Evolutionary conservation across 1,140 invertebrate genomes (phyloP).

Genomic region (Hypsibius dujardini): DNA sequence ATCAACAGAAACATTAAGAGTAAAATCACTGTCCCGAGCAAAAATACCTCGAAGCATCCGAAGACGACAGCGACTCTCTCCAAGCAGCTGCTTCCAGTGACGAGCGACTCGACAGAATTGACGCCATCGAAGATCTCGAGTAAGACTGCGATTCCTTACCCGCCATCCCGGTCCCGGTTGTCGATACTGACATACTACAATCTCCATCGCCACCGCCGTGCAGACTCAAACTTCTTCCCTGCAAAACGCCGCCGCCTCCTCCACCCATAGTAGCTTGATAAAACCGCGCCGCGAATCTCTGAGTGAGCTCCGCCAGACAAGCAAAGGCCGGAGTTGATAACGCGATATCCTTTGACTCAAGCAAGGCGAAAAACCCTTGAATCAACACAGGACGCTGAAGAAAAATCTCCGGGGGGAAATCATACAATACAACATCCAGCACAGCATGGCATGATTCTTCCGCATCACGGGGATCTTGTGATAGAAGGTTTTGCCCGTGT

Average conservation of each 20-base stretch:
- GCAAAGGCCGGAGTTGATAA: neutral
- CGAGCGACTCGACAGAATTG: neutral
- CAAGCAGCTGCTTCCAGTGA: neutral
- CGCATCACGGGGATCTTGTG: neutral
- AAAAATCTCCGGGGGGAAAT: slow-evolving; percentile 13
- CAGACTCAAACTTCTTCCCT: neutral
- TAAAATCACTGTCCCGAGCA: no score
- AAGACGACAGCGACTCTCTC: neutral
- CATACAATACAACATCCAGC: neutral
- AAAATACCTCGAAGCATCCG: neutral
- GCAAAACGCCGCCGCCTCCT: no score
- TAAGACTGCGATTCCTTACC: neutral
- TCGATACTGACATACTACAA: slow-evolving; percentile 12
- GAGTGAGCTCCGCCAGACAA: neutral
- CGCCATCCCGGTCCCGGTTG: no score
- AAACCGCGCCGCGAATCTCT: neutral
- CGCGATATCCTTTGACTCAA: neutral
- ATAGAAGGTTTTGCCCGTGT: neutral
- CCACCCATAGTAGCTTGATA: neutral
- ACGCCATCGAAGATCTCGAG: neutral
- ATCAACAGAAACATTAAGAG: no score
- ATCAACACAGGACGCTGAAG: neutral
- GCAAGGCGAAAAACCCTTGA: neutral
- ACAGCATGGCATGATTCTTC: neutral
- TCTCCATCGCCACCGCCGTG: neutral